Percentiles rank a stretch among this genome's conserved stretches.
These are phyloP conservation scores for Phengaris alcon DNA, from an alignment of 2,888 invertebrate species.

Conservation along the genomic window DNA sequence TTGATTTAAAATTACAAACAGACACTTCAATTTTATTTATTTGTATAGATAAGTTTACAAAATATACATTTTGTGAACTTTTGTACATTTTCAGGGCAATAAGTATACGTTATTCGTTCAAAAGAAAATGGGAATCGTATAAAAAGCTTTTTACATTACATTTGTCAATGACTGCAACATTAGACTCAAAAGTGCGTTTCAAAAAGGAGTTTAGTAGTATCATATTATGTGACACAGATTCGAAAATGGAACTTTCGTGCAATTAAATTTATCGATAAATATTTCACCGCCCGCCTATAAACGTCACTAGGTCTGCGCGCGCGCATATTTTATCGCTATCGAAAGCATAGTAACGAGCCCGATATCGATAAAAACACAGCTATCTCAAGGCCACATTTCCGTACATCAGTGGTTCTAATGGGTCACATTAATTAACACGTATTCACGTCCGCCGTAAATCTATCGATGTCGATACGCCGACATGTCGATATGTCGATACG, in stretches of 20 bases:
- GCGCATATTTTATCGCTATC: slow-evolving; percentile 33
- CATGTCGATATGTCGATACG: slow-evolving; percentile 50
- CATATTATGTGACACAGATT: slow-evolving; percentile 6
- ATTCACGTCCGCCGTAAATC: slow-evolving; percentile 63
- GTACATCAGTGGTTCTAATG: slow-evolving; percentile 46
- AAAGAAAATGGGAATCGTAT: too few species aligned
- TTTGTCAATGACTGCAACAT: too few species aligned
- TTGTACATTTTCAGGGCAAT: too few species aligned
- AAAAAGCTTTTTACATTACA: too few species aligned
- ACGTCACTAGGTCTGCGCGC: slow-evolving; percentile 2
- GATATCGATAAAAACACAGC: slow-evolving; percentile 39
- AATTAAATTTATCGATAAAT: slow-evolving; percentile 17
- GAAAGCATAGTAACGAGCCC: slow-evolving; percentile 36
- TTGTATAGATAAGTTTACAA: too few species aligned
- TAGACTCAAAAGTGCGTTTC: too few species aligned
- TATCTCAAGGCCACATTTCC: slow-evolving; percentile 42
- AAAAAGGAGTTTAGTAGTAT: background rate
- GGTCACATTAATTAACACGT: slow-evolving; percentile 69
- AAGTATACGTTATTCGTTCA: too few species aligned
- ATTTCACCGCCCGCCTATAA: slow-evolving; percentile 22
- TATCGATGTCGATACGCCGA: slow-evolving; percentile 57
- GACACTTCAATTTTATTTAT: too few species aligned
- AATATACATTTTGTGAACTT: too few species aligned
- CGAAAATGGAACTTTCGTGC: slow-evolving; percentile 3
- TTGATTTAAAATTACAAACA: too few species aligned